Evolutionary conservation across 2,888 invertebrate genomes (phyloP).

Genomic region (Drosophila prolongata): DNA sequence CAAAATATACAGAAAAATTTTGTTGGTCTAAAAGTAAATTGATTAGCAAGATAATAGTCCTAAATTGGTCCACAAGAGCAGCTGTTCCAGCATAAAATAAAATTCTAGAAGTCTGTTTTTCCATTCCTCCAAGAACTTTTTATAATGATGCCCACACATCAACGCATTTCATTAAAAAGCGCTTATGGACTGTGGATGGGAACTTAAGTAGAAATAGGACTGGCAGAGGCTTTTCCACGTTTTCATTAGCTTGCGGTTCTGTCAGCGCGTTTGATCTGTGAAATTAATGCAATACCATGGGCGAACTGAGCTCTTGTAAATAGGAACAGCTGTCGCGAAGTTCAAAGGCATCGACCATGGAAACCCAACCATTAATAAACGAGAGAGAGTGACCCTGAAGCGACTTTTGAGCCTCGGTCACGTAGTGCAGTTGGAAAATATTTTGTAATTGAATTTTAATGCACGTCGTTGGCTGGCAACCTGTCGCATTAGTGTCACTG

Average conservation of each 20-base stretch:
- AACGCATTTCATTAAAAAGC: constrained; percentile 71
- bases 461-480: constrained; percentile 49
- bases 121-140: constrained; percentile 55
- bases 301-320: constrained; percentile 61
- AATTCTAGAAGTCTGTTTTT: constrained; percentile 22
- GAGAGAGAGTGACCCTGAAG: constrained; percentile 40
- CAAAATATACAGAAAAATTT: too few relatives aligned
- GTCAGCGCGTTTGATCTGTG: constrained; percentile 75
- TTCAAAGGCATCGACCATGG: constrained; percentile 11
- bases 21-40: too few relatives aligned
- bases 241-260: constrained; percentile 71
- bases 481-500: constrained; percentile 68
- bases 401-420: constrained; percentile 60
- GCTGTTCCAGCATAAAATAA: constrained; percentile 41
- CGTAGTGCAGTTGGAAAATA: constrained; percentile 64
- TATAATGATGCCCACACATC: constrained; percentile 35
- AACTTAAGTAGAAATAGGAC: neutral
- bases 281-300: constrained; percentile 77
- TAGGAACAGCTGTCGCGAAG: constrained; percentile 61
- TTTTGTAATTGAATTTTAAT: constrained; percentile 74
- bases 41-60: neutral
- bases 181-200: constrained; percentile 36
- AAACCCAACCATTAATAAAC: neutral
- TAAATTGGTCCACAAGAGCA: neutral
- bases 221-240: constrained; percentile 42